These are phyloP conservation scores for Equus quagga DNA, from an alignment of 2,113 vertebrate genomes.

Conservation along the genomic window DNA sequence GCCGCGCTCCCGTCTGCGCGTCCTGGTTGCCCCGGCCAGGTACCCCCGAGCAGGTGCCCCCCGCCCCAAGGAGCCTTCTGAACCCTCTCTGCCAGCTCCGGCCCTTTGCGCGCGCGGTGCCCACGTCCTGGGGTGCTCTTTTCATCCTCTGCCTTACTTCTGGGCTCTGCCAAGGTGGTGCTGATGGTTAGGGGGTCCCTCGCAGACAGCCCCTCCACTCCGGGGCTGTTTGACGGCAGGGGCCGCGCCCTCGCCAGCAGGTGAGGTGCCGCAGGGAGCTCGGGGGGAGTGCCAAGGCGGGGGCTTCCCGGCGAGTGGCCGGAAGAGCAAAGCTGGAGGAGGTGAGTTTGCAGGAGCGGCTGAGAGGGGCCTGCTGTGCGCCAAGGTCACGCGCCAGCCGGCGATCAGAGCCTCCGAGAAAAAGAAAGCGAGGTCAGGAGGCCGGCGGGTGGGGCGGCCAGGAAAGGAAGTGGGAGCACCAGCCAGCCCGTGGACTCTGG, in stretches of 20 bases:
- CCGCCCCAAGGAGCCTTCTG: neutral
- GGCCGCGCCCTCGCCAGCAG: neutral
- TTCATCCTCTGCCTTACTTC: neutral
- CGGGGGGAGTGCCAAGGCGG: neutral
- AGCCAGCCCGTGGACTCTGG: neutral
- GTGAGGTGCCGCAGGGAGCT: neutral
- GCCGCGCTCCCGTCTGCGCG: neutral
- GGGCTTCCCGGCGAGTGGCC: neutral
- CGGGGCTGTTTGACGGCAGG: neutral
- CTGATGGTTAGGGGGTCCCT: neutral
- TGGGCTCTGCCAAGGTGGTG: neutral
- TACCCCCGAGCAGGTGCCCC: too few species aligned
- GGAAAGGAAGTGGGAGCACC: neutral
- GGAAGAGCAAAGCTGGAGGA: neutral
- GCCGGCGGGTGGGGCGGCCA: neutral
- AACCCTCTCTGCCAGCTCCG: fast-evolving
- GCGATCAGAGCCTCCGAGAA: neutral
- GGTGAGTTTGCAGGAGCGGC: neutral
- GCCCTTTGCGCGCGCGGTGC: neutral
- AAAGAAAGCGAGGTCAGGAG: neutral
- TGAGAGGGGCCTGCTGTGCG: neutral
- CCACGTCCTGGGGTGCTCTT: neutral
- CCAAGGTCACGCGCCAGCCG: neutral
- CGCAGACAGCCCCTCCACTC: neutral
- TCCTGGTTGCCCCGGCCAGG: fast-evolving